phyloP scores from a whole-genome alignment of 2,888 invertebrate genomes.

The Hipparchia semele region DNA sequence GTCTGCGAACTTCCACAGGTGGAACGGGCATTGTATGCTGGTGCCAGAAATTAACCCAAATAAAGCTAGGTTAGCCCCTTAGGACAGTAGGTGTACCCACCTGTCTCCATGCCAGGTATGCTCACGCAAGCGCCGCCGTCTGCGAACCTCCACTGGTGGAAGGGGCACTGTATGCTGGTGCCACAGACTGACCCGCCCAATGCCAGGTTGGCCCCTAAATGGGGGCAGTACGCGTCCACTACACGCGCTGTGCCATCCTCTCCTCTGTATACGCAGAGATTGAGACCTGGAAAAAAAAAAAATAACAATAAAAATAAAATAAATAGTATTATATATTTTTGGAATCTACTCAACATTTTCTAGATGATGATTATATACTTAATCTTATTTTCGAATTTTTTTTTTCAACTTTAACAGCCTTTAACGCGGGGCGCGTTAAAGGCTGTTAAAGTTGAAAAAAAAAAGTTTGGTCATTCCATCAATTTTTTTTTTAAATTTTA shows the following conservation, averaged over 20 bases:
- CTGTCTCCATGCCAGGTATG: conserved; percentile 84
- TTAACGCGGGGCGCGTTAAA: too few species aligned
- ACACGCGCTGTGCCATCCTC: conserved; percentile 85
- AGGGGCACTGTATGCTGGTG: conserved; percentile 93
- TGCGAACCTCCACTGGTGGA: conserved; percentile 93
- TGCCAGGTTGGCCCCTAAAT: conserved; percentile 89
- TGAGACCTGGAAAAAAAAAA: conserved; percentile 77
- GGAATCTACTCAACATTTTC: too few species aligned
- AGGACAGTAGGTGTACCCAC: conserved; percentile 47
- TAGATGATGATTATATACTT: too few species aligned
- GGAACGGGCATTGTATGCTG: conserved; percentile 95
- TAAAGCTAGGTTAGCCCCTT: conserved; percentile 79
- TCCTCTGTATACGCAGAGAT: conserved; percentile 88
- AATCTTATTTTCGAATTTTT: too few species aligned
- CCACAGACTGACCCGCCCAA: conserved; percentile 90
- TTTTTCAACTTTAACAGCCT: too few species aligned
- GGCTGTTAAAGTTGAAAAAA: too few species aligned
- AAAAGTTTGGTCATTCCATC: too few species aligned
- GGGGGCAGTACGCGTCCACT: conserved; percentile 94
- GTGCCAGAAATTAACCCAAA: conserved; percentile 90
- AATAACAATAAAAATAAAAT: not conserved
- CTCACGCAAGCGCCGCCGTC: conserved; percentile 88
- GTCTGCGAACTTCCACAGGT: conserved; percentile 92
- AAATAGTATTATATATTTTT: too few species aligned
- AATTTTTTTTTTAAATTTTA: too few species aligned